A percentile compares a stretch with the other conserved stretches of the same genome.
Evolutionary conservation across 1,140 invertebrate species (phyloP).

Genomic region (Formica selysi): DNA sequence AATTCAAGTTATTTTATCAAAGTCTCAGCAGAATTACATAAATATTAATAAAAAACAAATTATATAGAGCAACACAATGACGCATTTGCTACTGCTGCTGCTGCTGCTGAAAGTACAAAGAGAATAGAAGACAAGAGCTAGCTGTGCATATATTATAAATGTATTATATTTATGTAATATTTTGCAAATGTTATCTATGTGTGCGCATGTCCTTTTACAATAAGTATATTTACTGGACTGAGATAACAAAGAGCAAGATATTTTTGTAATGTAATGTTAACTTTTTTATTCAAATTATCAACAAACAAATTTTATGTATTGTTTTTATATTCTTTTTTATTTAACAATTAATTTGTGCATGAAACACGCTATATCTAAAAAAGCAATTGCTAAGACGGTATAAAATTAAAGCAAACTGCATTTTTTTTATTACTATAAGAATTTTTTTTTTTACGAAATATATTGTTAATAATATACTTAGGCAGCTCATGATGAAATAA

Average conservation of each 20-base stretch:
- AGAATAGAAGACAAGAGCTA: conserved; percentile 55
- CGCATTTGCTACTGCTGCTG: conserved; percentile 4
- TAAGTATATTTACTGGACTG: neutral
- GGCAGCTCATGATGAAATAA: neutral
- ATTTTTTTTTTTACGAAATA: conserved; percentile 23
- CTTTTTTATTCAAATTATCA: neutral
- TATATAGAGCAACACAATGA: conserved; percentile 17
- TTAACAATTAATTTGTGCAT: neutral
- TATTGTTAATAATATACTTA: neutral
- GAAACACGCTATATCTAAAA: neutral
- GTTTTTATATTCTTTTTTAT: neutral
- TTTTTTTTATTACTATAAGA: conserved; percentile 1
- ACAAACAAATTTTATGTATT: neutral
- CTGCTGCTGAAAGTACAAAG: conserved; percentile 57
- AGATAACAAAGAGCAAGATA: neutral
- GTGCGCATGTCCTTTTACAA: conserved; percentile 16
- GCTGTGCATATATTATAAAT: conserved; percentile 25
- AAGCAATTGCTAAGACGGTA: neutral
- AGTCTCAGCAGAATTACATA: conserved; percentile 43
- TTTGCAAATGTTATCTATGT: conserved; percentile 44
- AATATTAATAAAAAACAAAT: conserved; percentile 1
- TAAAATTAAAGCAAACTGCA: conserved; percentile 23
- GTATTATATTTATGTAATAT: conserved; percentile 26
- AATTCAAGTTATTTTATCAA: neutral
- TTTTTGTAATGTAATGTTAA: conserved; percentile 10